phyloP scores from a whole-genome alignment of 2,797 vertebrate genomes.

The Ptychobarbus kaznakovi region DNA sequence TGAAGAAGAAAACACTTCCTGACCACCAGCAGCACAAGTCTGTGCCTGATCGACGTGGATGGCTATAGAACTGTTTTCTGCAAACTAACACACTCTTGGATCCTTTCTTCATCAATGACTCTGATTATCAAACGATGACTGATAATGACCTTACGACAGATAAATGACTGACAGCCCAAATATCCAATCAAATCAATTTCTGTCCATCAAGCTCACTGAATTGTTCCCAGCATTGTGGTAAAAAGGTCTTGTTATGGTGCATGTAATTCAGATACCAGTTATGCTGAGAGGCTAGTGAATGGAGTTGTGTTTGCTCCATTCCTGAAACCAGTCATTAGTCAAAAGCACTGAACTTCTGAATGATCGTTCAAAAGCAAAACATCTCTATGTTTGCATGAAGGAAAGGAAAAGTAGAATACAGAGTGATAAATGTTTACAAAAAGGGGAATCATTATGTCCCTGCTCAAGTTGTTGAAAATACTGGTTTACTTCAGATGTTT shows the following conservation, averaged over 20 bases:
- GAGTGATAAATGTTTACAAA: background rate
- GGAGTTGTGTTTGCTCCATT: background rate
- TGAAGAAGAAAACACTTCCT: slow-evolving; percentile 1
- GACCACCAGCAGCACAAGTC: background rate
- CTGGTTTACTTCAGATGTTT: background rate
- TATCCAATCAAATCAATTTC: background rate
- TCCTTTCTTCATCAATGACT: background rate
- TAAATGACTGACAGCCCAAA: background rate
- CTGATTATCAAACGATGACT: background rate
- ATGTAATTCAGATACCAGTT: background rate
- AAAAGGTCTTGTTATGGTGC: background rate
- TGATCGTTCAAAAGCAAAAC: background rate
- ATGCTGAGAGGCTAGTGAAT: background rate
- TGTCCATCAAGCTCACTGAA: background rate
- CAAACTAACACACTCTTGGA: background rate
- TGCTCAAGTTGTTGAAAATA: background rate
- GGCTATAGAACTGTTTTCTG: background rate
- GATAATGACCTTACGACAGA: background rate
- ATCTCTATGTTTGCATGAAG: background rate
- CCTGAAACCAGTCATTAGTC: background rate
- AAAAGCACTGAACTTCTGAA: background rate
- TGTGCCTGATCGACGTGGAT: background rate
- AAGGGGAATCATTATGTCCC: background rate
- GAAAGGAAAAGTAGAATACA: background rate
- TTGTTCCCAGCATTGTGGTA: background rate